Base-by-base conservation (phyloP, 2,888 invertebrate species). In the Dasysyrphus albostriatus region DNA sequence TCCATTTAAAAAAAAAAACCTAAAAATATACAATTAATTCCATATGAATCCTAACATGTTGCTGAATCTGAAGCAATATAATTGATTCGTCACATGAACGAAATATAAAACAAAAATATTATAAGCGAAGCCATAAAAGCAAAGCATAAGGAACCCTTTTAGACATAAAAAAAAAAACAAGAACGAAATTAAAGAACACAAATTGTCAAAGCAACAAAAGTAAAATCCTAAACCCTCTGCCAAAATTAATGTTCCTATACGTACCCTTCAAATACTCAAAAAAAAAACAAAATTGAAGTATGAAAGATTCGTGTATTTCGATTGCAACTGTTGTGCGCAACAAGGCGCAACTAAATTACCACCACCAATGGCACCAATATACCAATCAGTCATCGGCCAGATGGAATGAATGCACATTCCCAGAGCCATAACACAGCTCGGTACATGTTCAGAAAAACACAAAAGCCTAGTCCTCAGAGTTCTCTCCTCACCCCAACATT, bases 291-390 rank as follows among this genome's bases (percentile, higher is more conserved):
- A 63, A 69, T 24, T n/a, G 10, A 32, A 58, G 34, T n/a, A 56
- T 56, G 32, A 65, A 75, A 78, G 65, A 83, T 75, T 79, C 67
- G 65, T 61, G 75, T 9, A n/a, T 39, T 74, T 61, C 54, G 14
- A 51, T 59, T 65, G 83, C 83, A 87, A 87, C 83, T 83, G 87
- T 75, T 83, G 83, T 87, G 83, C 77, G 87, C 87, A 87, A 87
- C 87, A 87, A 87, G 87, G 87, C 87, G 78, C 87, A 83, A 75
- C 83, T 83, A 87, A 87, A 82, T 87, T 87, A 70, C 85, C 85
- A 82, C 82, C 85, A 82, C 61, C 80, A 84, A 24, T 24, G 24
- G 2, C 19, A 54, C n/a, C 54, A 54, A 54, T 54, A 29, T n/a
- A 82, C 61, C 82, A 87, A 77, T 85, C 72, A 73, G 67, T 79